A percentile compares a stretch with the other conserved stretches of the same genome.
These are phyloP conservation scores for Mallotus villosus DNA, from an alignment of 2,797 vertebrate species.

Conservation along the genomic window DNA sequence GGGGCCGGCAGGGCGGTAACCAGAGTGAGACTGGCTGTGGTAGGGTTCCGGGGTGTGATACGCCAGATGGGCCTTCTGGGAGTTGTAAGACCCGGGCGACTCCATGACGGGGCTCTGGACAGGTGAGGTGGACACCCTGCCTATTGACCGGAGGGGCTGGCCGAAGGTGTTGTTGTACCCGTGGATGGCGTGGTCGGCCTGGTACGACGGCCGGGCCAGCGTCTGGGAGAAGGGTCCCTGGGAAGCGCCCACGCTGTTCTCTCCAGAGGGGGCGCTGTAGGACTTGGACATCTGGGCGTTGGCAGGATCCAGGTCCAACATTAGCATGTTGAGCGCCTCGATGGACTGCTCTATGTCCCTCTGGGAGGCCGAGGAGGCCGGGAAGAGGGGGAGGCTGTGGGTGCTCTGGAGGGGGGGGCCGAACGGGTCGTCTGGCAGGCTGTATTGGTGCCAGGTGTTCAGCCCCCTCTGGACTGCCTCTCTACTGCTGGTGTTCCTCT, in stretches of 20 bases:
- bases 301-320: constrained; percentile 87
- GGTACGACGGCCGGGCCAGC: constrained; percentile 71
- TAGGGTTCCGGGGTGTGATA: constrained; percentile 73
- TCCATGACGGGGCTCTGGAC: constrained; percentile 71
- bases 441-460: constrained; percentile 90
- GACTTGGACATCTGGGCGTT: constrained; percentile 87
- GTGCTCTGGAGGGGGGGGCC: constrained; percentile 74
- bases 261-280: constrained; percentile 81
- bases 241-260: constrained; percentile 73
- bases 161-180: constrained; percentile 64
- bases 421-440: constrained; percentile 76
- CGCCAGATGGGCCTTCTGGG: constrained; percentile 44
- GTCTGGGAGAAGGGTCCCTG: constrained; percentile 74
- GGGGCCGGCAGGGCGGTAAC: constrained; percentile 33
- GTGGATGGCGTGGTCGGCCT: constrained; percentile 75
- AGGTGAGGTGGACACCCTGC: constrained; percentile 53
- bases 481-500: constrained; percentile 90
- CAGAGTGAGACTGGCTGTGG: constrained; percentile 18
- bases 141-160: constrained; percentile 53
- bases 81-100: constrained; percentile 58
- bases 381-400: constrained; percentile 85
- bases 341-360: constrained; percentile 94
- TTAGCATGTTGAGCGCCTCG: constrained; percentile 92
- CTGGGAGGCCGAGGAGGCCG: constrained; percentile 78
- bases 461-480: constrained; percentile 95